Evolutionary conservation across 2,113 vertebrate species (phyloP), one percentile per base, ranked within the genome.

Genomic region (Leptocoma aspasia): DNA sequence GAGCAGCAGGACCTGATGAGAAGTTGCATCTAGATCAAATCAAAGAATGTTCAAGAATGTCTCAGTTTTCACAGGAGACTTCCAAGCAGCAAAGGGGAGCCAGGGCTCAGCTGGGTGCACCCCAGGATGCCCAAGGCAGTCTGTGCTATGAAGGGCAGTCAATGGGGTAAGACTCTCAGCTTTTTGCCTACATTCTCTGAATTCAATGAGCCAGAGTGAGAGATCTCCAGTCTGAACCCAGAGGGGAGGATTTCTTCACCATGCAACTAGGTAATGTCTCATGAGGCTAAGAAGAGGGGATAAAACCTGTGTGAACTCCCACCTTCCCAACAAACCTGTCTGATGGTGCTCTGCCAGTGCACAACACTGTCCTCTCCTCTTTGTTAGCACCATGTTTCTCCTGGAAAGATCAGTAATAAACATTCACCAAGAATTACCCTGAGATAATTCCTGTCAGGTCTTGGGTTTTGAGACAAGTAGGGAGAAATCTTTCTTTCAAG

Each of bases 21-120:
- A 90, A 65, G 79, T 93, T 96, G 92, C 72, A 92, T 83, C 86
- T 89, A 97, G 82, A 95, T 90, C 79, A 96, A 96, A 95, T 79
- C 71, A 89, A 70, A 66, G 57, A 95, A 92, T 84, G 91, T 84
- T 96, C 69, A 95, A 79, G 77, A 89, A 68, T 59, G 22, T 76
- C 68, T 92, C 68, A 83, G 56, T 42, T 94, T 94, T 68, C 9
- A 2, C n/a, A 84, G 83, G 65, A 84, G 60, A 31, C 44, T 70
- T 88, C 31, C 54, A 50, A 92, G 60, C 68, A 75, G 47, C 1
- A 2, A 78, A 47, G 57, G 20, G 41, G 31, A 95, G 37, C 18
- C 49, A 45, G 71, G 45, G 52, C 45, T 91, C 72, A 72, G 76
- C 86, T 86, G 91, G 64, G 77, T 81, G 49, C 7, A 2, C 37